Percentiles rank a stretch among this genome's conserved stretches.
Conservation (phyloP, 2,113 vertebrate species). For the Hydropotes inermis region DNA sequence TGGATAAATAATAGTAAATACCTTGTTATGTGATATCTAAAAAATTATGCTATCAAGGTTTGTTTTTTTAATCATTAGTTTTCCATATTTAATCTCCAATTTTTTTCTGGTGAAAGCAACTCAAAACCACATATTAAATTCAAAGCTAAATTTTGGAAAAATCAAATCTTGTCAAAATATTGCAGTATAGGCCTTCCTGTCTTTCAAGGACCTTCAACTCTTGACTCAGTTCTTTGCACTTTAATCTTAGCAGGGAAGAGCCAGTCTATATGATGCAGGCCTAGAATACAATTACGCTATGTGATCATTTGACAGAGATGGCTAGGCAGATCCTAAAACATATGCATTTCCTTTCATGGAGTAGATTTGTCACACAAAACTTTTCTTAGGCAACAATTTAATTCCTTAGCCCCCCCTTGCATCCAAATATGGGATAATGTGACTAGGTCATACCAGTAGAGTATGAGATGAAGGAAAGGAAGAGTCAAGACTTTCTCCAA, state of each 20-base stretch:
- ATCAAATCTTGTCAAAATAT: background rate
- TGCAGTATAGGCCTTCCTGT: background rate
- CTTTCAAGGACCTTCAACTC: background rate
- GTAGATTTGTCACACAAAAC: background rate
- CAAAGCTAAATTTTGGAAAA: background rate
- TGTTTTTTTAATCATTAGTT: background rate
- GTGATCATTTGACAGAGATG: background rate
- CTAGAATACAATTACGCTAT: background rate
- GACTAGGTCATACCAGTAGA: background rate
- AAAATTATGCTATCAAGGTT: background rate
- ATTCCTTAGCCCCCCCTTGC: background rate
- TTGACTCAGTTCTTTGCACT: background rate
- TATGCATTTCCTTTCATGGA: background rate
- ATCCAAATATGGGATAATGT: background rate
- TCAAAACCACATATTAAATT: background rate
- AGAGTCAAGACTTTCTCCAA: background rate
- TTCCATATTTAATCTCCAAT: background rate
- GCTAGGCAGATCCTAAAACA: background rate
- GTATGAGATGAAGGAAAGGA: background rate
- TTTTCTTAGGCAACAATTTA: background rate
- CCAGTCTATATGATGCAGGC: background rate
- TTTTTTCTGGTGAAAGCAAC: background rate
- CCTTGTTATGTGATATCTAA: background rate
- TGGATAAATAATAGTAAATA: background rate
- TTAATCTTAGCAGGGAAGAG: background rate